Evolutionary conservation across 2,113 vertebrate species (phyloP), one percentile per base, ranked within the genome.

Genomic region (Opisthocomus hoazin): DNA sequence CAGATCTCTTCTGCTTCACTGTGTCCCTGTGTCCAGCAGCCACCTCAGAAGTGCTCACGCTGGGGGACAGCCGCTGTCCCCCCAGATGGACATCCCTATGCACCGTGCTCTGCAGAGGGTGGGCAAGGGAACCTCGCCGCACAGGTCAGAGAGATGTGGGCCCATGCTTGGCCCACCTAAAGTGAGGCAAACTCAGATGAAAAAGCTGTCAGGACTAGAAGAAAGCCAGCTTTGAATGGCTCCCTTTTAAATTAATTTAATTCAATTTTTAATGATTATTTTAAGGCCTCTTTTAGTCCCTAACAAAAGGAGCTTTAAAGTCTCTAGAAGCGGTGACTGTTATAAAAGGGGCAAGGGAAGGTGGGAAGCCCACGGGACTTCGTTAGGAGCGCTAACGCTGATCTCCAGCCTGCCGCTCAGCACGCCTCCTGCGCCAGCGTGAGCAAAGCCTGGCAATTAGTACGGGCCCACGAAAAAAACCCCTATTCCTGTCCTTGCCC

Each of bases 231-330:
- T 89, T 90, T 84, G 79, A 94, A 50, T 48, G 50, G 32, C 11
- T 85, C 50, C 57, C 69, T 78, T 83, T 84, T 24, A 84, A 92
- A 92, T 92, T 82, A 70, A 73, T 84, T 81, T 75, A 69, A 95
- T 95, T 96, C 74, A 17, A 29, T 34, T 74, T 89, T 84, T 83
- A 94, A 81, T 79, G 17, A 84, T 89, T 66, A 53, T 81, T 94
- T 94, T 84, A 93, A 96, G 73, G 56, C 19, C 3, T 0, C 45
- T 89, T 91, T 94, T 30, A 94, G 84, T 53, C 75, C 79, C 50
- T 46, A 91, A 97, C 90, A 93, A 96, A 96, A 94, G 91, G 58
- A 64, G 81, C 87, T 95, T 95, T 96, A 90, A 85, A 75, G 84
- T 69, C 78, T 84, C 74, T 21, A 11, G 63, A 88, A 96, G 75